Percentiles rank a stretch among this genome's conserved stretches.
Evolutionary conservation across 2,113 vertebrate genomes (phyloP).

Genomic region (Leptocoma aspasia): DNA sequence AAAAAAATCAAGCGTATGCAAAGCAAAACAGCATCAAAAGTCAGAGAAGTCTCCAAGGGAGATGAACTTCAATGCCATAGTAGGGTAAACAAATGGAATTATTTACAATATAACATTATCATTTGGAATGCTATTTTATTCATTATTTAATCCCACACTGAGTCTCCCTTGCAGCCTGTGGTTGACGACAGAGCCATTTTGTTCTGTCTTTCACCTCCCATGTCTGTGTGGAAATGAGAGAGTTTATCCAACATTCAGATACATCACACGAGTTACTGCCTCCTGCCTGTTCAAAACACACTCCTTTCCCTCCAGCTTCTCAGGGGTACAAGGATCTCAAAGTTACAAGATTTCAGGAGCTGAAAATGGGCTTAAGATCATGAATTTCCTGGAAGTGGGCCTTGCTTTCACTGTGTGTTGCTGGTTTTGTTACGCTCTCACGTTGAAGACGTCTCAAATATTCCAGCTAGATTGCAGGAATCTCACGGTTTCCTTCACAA

Average conservation of each 20-base stretch:
- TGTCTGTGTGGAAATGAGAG: not conserved
- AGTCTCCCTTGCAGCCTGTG: not conserved
- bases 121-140: constrained; percentile 44
- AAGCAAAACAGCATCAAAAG: constrained; percentile 54
- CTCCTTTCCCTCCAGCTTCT: not conserved
- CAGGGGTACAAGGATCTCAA: not conserved
- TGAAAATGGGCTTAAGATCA: not conserved
- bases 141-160: constrained; percentile 48
- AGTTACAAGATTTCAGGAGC: not conserved
- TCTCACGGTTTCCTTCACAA: not conserved
- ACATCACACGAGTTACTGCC: not conserved
- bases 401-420: not conserved
- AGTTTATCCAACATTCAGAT: not conserved
- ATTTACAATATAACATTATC: constrained; percentile 49
- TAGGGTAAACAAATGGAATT: constrained; percentile 55
- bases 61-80: constrained; percentile 41
- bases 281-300: not conserved
- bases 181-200: not conserved
- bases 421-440: not conserved
- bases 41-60: constrained; percentile 45
- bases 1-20: not conserved
- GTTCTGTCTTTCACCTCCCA: not conserved
- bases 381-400: accelerated
- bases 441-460: accelerated
- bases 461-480: not conserved